These are phyloP conservation scores for Eumacrocentrus americanus DNA, from an alignment of 2,888 invertebrate species.

Conservation along the genomic window DNA sequence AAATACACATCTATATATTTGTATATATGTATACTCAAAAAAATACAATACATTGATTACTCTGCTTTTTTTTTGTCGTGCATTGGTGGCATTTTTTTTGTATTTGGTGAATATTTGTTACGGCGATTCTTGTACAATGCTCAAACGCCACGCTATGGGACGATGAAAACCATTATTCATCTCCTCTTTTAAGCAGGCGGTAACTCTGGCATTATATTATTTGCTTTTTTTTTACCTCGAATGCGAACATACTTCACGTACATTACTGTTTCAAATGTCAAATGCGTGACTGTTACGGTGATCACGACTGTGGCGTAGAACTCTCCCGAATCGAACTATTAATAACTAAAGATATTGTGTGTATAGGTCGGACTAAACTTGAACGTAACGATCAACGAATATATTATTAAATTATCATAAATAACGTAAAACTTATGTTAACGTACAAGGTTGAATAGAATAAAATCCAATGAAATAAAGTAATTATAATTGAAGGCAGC, in stretches of 20 bases:
- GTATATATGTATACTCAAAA: slow-evolving; percentile 41
- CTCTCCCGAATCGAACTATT: slow-evolving; percentile 57
- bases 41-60: slow-evolving; percentile 42
- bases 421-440: background rate
- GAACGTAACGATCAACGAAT: slow-evolving; percentile 7
- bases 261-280: background rate
- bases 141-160: background rate
- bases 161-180: slow-evolving; percentile 16
- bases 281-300: background rate
- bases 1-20: slow-evolving; percentile 18
- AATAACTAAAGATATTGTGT: background rate
- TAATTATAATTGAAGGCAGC: background rate
- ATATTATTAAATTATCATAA: slow-evolving; percentile 2
- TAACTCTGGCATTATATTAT: slow-evolving; percentile 12
- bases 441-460: background rate
- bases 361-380: background rate
- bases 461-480: slow-evolving; percentile 1
- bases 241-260: background rate
- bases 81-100: slow-evolving; percentile 7
- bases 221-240: background rate
- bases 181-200: slow-evolving; percentile 9
- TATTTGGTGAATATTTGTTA: slow-evolving; percentile 15
- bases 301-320: slow-evolving; percentile 32
- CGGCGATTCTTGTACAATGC: slow-evolving; percentile 38
- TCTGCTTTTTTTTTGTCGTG: slow-evolving; percentile 24